These are phyloP conservation scores for Perca schrenkii DNA, from an alignment of 2,113 vertebrate genomes.

Conservation along the genomic window DNA sequence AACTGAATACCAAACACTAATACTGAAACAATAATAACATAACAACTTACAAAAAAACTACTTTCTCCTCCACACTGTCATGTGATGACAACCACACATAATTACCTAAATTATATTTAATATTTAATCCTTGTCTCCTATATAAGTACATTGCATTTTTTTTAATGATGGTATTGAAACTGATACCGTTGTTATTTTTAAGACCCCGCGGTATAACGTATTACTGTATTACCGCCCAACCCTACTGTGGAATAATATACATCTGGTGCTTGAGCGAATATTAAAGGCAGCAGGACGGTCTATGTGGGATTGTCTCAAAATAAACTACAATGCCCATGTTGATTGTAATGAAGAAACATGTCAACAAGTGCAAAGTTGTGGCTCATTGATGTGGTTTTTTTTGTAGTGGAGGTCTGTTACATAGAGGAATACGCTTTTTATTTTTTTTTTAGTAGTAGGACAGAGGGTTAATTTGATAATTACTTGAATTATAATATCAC, in stretches of 20 bases:
- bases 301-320: not conserved
- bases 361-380: not conserved
- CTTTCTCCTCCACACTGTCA: no score
- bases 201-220: no score
- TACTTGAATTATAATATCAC: not conserved
- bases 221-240: no score
- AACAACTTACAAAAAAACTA: no score
- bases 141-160: no score
- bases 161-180: no score
- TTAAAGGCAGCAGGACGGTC: not conserved
- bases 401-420: not conserved
- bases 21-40: no score
- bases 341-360: not conserved
- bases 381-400: not conserved
- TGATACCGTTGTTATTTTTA: no score
- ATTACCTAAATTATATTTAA: no score
- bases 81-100: no score
- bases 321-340: not conserved
- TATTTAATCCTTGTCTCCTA: no score
- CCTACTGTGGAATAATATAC: not conserved
- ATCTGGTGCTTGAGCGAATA: not conserved
- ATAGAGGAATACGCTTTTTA: not conserved
- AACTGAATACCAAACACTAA: no score
- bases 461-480: slow-evolving; percentile 8
- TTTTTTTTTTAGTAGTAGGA: not conserved